A percentile compares a stretch with the other conserved stretches of the same genome.
These are phyloP conservation scores for Porites evermanni DNA, from an alignment of 92 coral and sea anemone species.

Conservation along the genomic window DNA sequence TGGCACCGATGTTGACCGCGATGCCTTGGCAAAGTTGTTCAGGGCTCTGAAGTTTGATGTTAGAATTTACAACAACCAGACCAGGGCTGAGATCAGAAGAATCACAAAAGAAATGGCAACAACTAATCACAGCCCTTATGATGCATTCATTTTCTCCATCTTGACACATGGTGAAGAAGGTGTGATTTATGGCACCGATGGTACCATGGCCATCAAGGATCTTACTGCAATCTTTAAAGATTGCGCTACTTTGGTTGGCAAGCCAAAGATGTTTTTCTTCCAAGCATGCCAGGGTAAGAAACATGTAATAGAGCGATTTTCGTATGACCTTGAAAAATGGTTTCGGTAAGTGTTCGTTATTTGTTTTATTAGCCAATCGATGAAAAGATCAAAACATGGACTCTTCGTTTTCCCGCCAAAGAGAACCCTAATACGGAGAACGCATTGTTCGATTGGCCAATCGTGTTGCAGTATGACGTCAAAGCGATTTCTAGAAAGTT, in stretches of 20 bases:
- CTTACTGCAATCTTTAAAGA: constrained; percentile 75
- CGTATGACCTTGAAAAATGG: too few relatives aligned
- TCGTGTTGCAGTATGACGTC: too few relatives aligned
- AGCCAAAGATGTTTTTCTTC: constrained; percentile 88
- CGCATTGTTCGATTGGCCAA: too few relatives aligned
- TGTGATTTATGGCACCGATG: constrained; percentile 84
- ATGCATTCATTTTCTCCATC: constrained; percentile 75
- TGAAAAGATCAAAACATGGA: too few relatives aligned
- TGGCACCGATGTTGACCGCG: constrained; percentile 87
- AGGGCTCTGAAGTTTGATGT: constrained; percentile 63
- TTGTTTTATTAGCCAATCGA: too few relatives aligned
- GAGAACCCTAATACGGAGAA: too few relatives aligned
- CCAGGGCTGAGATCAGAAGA: constrained; percentile 53
- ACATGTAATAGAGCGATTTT: too few relatives aligned
- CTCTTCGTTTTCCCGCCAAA: too few relatives aligned
- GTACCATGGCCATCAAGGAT: constrained; percentile 68
- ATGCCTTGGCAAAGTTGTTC: constrained; percentile 64
- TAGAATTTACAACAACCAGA: constrained; percentile 64
- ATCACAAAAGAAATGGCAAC: constrained; percentile 69
- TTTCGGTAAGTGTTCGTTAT: too few relatives aligned
- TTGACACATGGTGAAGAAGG: constrained; percentile 91
- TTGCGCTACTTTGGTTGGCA: constrained; percentile 72
- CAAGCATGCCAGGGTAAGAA: constrained; percentile 90
- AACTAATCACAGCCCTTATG: constrained; percentile 57
- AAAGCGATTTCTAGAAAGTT: too few relatives aligned